Base-by-base conservation (phyloP, 2,797 vertebrate genomes). In the Poeciliopsis infans region DNA sequence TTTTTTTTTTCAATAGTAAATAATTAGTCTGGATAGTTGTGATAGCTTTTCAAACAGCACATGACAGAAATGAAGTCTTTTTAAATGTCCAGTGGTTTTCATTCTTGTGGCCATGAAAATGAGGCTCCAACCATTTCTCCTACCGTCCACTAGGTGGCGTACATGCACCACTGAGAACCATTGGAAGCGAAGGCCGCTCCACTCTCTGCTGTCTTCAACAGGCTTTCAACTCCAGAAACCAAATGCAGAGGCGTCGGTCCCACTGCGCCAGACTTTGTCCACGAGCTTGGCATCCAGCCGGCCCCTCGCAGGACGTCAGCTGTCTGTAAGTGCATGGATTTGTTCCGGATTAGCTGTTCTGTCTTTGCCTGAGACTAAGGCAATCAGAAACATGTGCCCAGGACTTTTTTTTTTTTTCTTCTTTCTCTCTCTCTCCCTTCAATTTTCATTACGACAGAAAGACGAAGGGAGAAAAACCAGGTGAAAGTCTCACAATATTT, bases 91-190 rank as follows among this genome's bases (percentile, higher is more conserved):
- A 23, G 20, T 68, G 18, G 16, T 33, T 64, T 36, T 64, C 5
- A 61, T 61, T 31, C 16, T 15, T 11, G 5, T 16, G 31, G 7
- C 59, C 18, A 7, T 31, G 28, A 59, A 31, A 28, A 16, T 61
- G 16, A 66, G 15, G 33, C 18, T 23, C 45, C 45, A 15, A 15
- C 13, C 13, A 46, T 46, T 83, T 75, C 80, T 39, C 43, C 66
- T 71, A 41, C 25, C 15, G 18, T 71, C 25, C 93, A 88, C 90
- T 81, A 75, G 91, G 80, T 84, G 92, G 83, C 2, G 85, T 79
- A 53, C 83, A 76, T 33, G 83, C 0, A 57, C 87, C 59, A 23
- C 80, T 78, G 49, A n/a, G 28, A 53, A 36, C n/a, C 57, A 43
- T 23, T 75, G 0, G 4, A 57, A 57, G 33, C 7, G 3, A 2